Conservation (phyloP, 2,113 vertebrate species). For the Mohoua ochrocephala region DNA sequence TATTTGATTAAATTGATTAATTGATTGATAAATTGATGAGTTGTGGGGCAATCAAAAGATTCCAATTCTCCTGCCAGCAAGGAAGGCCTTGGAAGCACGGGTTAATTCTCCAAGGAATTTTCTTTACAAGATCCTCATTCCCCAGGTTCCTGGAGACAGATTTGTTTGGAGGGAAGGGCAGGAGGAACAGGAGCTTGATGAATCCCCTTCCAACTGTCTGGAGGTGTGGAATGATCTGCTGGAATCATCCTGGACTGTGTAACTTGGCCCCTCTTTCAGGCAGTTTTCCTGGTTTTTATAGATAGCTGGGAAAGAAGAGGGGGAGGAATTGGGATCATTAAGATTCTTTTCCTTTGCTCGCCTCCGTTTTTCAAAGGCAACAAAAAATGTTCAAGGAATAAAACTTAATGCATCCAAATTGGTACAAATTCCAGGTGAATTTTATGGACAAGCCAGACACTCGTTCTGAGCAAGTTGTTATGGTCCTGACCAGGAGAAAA, state of each 20-base stretch:
- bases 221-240: not conserved
- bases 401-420: not conserved
- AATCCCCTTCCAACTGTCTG: not conserved
- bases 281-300: not conserved
- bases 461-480: not conserved
- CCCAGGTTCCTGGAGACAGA: not conserved
- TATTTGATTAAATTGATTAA: too few species aligned
- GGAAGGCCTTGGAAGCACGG: rapidly evolving
- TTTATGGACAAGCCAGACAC: too few species aligned
- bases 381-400: not conserved
- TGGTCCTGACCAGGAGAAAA: not conserved
- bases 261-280: not conserved
- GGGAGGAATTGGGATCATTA: too few species aligned
- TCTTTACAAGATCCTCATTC: not conserved
- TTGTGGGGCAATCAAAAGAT: rapidly evolving
- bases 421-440: not conserved
- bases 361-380: not conserved
- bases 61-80: rapidly evolving
- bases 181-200: not conserved
- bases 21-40: not conserved
- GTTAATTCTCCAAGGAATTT: too few species aligned
- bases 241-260: not conserved
- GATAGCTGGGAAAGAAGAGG: not conserved
- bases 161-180: not conserved
- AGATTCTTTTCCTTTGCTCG: not conserved